Percentiles rank a stretch among this genome's conserved stretches.
phyloP scores from a whole-genome alignment of 2,113 vertebrate species.

The Pituophis catenifer region DNA sequence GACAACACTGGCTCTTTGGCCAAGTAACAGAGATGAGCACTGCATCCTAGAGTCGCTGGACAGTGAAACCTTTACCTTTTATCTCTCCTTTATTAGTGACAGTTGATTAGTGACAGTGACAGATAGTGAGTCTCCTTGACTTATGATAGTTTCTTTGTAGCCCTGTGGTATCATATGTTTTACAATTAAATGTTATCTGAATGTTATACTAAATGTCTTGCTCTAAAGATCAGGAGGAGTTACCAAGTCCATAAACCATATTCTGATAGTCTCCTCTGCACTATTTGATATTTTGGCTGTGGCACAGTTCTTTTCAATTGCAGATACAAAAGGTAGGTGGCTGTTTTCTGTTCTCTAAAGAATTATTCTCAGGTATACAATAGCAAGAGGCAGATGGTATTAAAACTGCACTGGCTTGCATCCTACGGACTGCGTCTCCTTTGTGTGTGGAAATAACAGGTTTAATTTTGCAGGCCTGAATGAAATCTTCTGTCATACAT shows the following conservation, averaged over 20 bases:
- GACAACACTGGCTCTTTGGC: background rate
- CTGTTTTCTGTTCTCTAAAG: conserved; percentile 16
- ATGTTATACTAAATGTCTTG: conserved; percentile 5
- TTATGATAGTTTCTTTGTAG: background rate
- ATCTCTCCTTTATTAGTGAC: background rate
- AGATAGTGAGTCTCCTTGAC: background rate
- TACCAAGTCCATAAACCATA: conserved; percentile 3
- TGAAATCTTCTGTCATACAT: conserved; percentile 19
- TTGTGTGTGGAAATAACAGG: conserved; percentile 14
- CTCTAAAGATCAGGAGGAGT: background rate
- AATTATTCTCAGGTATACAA: background rate
- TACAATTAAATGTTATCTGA: conserved; percentile 10
- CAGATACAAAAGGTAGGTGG: background rate
- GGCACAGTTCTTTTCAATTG: background rate
- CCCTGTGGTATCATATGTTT: background rate
- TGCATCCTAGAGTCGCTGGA: background rate
- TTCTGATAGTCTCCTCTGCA: background rate
- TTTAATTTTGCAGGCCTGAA: conserved; percentile 21
- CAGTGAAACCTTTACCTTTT: background rate
- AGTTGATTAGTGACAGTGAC: background rate
- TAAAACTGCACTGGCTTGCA: background rate
- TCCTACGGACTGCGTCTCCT: background rate
- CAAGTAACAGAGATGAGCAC: background rate
- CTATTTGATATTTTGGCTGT: conserved; percentile 18
- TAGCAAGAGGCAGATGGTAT: background rate